Evolutionary conservation across 1,140 invertebrate genomes (phyloP), one percentile per base, ranked within the genome.

Genomic region (Sipha flava): DNA sequence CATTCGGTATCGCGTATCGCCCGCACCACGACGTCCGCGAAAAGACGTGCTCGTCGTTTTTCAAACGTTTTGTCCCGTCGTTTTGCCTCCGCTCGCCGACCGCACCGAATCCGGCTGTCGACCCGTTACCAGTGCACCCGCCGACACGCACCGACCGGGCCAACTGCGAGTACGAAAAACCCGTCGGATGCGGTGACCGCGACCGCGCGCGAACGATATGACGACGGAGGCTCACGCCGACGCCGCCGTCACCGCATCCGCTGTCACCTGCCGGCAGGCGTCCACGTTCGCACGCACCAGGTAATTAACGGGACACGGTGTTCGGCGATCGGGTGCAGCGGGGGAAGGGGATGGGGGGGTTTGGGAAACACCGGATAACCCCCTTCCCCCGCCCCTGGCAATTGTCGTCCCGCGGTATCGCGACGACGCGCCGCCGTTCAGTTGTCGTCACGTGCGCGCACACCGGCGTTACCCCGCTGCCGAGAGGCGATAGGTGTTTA

Each of bases 231-330:
- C 3, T 21, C n/a, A 12, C 4, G 6, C 34, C 10, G 1, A 16
- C 29, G 62, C 3, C n/a, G 4, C 57, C 3, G 57, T 6, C 10
- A 3, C 62, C 5, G 31, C 23, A 2, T 29, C 57, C 70, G 21
- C 45, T 29, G 70, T 45, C 12, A 31, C 16, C 1, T 47, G 34
- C 70, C 70, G 70, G 29, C 70, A 73, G 29, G 52, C 26, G 26
- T 73, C 70, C n/a, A 73, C 70, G 47, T 73, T 73, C 16, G 70
- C 52, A 2, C 70, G 70, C 16, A 73, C 23, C 70, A 73, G 70
- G 70, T 73, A 73, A 73, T 47, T 16, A 52, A 52, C 14, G 12
- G 4, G 12, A 16, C 16, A 16, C 43, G 16, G 7, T 7, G 43
- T 45, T 45, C 16, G 7, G 16, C 16, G 7, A 9, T 45, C 16